phyloP scores from a whole-genome alignment of 2,113 vertebrate genomes.

The Podiceps cristatus region DNA sequence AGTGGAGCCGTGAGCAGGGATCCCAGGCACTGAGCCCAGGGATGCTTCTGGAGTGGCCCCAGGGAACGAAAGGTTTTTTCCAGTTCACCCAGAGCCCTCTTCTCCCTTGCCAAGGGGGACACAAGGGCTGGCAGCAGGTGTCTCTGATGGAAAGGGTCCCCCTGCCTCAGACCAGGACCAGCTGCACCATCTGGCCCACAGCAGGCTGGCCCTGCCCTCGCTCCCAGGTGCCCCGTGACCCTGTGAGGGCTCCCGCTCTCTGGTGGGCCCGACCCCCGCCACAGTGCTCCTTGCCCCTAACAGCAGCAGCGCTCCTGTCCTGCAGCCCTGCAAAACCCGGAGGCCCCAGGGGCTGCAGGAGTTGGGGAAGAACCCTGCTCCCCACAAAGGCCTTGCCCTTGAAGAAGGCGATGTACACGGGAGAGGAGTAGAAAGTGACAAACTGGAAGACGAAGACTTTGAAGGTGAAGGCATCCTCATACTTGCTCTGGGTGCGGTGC shows the following conservation, averaged over 20 bases:
- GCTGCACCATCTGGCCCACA: neutral
- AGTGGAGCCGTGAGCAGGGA: neutral
- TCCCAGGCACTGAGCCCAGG: too few species aligned
- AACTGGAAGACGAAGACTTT: conserved; percentile 73
- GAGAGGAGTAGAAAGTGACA: conserved; percentile 69
- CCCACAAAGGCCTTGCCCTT: conserved; percentile 40
- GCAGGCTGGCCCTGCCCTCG: neutral
- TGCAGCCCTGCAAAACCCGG: neutral
- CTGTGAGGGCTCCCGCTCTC: neutral
- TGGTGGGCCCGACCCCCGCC: neutral
- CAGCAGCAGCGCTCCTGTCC: neutral
- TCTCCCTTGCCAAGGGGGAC: neutral
- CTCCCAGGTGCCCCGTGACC: neutral
- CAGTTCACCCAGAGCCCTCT: neutral
- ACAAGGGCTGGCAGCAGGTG: neutral
- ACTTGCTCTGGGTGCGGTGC: conserved; percentile 66
- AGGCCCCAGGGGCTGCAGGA: neutral
- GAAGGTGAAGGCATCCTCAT: conserved; percentile 61
- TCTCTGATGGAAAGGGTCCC: too few species aligned
- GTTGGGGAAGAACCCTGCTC: too few species aligned
- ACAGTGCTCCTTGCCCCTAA: neutral
- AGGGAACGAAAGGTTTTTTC: neutral
- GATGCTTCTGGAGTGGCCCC: accelerated
- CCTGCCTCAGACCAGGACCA: neutral
- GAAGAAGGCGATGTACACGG: conserved; percentile 70